Evolutionary conservation across 2,888 invertebrate genomes (phyloP).

Genomic region (Drosophila mulleri): DNA sequence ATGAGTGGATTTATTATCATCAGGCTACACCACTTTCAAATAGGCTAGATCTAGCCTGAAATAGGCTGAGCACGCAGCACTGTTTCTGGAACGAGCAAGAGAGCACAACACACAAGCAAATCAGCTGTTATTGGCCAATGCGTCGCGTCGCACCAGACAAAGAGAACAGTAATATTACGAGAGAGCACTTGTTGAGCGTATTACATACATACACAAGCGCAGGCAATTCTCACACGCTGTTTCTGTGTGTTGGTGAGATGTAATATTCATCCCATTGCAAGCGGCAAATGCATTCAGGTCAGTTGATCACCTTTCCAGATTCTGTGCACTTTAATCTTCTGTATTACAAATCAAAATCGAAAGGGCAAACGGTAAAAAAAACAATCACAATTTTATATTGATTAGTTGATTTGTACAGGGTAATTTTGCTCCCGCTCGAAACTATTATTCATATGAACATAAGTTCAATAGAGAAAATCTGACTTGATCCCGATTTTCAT

Average conservation of each 20-base stretch:
- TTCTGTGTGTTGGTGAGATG: background rate
- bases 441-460: too few relatives aligned
- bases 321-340: background rate
- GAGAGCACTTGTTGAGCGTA: slow-evolving; percentile 46
- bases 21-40: too few relatives aligned
- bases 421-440: background rate
- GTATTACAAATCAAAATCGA: background rate
- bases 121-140: slow-evolving; percentile 43
- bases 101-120: slow-evolving; percentile 5
- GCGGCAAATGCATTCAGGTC: background rate
- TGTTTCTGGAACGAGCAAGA: background rate
- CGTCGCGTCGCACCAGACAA: slow-evolving; percentile 1
- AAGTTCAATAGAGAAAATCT: too few relatives aligned
- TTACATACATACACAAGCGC: slow-evolving; percentile 20
- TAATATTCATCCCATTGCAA: background rate
- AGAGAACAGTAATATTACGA: background rate
- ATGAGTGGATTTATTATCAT: too few relatives aligned
- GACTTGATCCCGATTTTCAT: background rate
- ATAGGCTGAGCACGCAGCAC: too few relatives aligned
- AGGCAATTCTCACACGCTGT: slow-evolving; percentile 1
- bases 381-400: background rate
- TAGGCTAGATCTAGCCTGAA: too few relatives aligned
- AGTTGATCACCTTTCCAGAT: background rate
- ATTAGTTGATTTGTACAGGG: background rate
- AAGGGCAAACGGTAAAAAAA: slow-evolving; percentile 6